Conservation (phyloP, 2,113 vertebrate genomes). For the Probosciger aterrimus region DNA sequence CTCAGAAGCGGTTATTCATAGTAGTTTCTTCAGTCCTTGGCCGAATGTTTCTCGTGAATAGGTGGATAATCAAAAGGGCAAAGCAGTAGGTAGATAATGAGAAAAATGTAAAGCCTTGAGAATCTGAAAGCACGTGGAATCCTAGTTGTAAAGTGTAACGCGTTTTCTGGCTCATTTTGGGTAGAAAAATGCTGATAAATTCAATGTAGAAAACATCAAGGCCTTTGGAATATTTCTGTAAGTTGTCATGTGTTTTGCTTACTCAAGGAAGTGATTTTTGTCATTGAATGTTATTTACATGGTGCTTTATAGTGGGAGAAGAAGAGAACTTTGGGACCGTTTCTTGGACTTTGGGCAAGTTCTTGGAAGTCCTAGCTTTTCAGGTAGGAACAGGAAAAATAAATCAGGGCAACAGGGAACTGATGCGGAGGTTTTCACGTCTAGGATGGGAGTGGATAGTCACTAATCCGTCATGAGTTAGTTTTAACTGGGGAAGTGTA, state of each 20-base stretch:
- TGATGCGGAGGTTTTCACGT: background rate
- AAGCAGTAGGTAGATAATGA: background rate
- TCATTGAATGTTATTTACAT: background rate
- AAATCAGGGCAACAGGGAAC: background rate
- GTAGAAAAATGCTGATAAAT: background rate
- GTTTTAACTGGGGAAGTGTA: background rate
- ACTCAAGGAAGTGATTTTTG: background rate
- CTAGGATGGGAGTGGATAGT: background rate
- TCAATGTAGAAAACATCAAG: background rate
- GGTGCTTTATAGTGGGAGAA: background rate
- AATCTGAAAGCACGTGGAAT: background rate
- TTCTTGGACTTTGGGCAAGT: no score
- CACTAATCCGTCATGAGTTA: background rate
- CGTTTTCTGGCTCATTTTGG: background rate
- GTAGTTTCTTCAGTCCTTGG: accelerated
- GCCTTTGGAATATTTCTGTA: background rate
- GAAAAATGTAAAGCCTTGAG: background rate
- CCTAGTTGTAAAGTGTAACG: no score
- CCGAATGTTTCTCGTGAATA: accelerated
- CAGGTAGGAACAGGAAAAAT: background rate
- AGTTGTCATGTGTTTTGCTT: background rate
- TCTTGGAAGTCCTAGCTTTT: background rate
- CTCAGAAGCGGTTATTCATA: accelerated
- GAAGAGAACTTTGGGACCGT: background rate
- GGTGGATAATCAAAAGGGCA: background rate